These are phyloP conservation scores for Paedocypris sp. DNA, from an alignment of 2,113 vertebrate genomes.

Conservation along the genomic window DNA sequence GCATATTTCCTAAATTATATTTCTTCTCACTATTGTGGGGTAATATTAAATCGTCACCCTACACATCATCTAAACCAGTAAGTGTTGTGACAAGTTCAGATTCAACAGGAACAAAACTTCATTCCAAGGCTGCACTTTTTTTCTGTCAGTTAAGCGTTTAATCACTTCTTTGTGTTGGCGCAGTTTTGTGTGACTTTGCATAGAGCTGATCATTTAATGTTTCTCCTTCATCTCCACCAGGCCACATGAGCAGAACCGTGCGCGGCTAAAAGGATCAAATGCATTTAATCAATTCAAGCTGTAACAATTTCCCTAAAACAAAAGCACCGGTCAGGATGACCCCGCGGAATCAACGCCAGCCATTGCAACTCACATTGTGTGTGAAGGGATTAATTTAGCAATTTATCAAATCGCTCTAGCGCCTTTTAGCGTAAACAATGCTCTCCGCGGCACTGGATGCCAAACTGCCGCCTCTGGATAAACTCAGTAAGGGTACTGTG, in stretches of 20 bases:
- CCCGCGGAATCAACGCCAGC: constrained; percentile 9
- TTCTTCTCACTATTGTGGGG: too few relatives aligned
- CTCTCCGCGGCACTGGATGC: background rate
- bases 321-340: constrained; percentile 31
- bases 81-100: too few relatives aligned
- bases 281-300: constrained; percentile 34
- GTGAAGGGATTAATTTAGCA: constrained; percentile 27
- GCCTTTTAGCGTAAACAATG: constrained; percentile 2
- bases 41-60: too few relatives aligned
- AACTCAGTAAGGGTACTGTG: constrained; percentile 18
- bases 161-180: background rate
- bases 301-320: constrained; percentile 25
- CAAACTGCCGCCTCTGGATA: background rate
- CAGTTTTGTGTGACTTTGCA: background rate
- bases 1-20: too few relatives aligned
- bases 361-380: constrained; percentile 31
- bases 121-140: too few relatives aligned
- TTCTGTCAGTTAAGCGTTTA: too few relatives aligned
- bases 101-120: too few relatives aligned
- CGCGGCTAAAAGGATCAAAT: constrained; percentile 34
- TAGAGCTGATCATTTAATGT: constrained; percentile 3
- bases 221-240: background rate
- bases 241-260: background rate
- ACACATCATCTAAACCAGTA: too few relatives aligned
- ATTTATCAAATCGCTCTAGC: constrained; percentile 31